Evolutionary conservation across 2,113 vertebrate species (phyloP), one percentile per base, ranked within the genome.

Genomic region (Vidua chalybeata): DNA sequence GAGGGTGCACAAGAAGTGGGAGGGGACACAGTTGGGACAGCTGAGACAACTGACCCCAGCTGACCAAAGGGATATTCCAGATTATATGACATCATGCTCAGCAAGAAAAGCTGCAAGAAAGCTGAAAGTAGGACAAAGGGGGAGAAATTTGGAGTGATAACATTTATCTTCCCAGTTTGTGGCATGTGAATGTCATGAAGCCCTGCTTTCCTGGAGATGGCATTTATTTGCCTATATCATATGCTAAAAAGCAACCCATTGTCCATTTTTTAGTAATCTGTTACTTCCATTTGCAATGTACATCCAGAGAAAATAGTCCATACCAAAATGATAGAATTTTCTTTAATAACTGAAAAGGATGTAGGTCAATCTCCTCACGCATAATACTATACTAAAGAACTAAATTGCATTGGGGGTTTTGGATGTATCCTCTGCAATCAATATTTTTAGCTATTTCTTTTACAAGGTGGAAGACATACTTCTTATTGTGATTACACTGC

Each of bases 111-210:
- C 33, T 56, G 6, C 23, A 43, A 15, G 21, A n/a, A 74, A 35
- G 35, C 35, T 35, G 35, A 35, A 35, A 76, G 31, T 49, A 68
- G 20, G 3, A 27, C 41, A 33, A 71, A 62, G 11, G 3, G 3
- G 5, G 7, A 21, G 15, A 54, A 64, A 4, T 66, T 87, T 3
- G 0, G 8, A 76, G 20, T 5, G 7, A 69, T 39, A 22, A 1
- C 1, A 3, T 35, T 84, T 54, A 21, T 87, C 30, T 64, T 81
- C 30, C 31, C 10, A 54, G 12, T 52, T 9, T 1, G 1, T 43
- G 46, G 37, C 0, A 2, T 3, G 1, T 35, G 15, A 26, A 2
- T 0, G 0, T 69, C 15, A 13, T 6, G 8, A 31, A 84, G 13
- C 16, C 21, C 31, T 33, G 23, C 12, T 45, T 26, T 81, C 74